Percentiles rank a stretch among this genome's conserved stretches.
Conservation (phyloP, 2,888 invertebrate genomes). For the Lasioglossum lativentre region DNA sequence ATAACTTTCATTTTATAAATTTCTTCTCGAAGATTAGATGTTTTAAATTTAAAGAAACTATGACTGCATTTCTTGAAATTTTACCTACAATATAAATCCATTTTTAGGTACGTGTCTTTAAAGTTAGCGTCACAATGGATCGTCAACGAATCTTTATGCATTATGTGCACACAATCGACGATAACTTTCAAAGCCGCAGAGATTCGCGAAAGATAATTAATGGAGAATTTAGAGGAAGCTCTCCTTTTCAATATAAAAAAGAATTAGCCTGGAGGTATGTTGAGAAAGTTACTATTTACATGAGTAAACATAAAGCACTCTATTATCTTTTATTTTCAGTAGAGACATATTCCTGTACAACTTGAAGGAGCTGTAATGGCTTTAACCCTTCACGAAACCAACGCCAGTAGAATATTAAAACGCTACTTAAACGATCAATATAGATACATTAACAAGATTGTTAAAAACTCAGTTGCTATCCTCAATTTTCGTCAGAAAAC, state of each 20-base stretch:
- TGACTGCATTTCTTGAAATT: background rate
- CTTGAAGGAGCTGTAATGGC: background rate
- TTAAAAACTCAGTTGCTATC: no score
- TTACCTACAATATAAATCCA: background rate
- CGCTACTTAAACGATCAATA: background rate
- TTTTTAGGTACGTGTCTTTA: background rate
- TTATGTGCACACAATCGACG: no score
- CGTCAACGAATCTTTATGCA: background rate
- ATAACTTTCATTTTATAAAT: background rate
- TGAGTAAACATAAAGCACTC: background rate
- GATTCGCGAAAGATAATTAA: background rate
- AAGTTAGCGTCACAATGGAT: background rate
- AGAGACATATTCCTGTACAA: background rate
- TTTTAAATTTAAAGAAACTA: background rate
- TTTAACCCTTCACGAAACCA: background rate
- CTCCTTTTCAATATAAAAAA: background rate
- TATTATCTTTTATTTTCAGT: background rate
- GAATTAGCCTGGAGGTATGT: background rate
- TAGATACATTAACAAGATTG: background rate
- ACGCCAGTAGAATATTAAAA: background rate
- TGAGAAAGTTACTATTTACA: background rate
- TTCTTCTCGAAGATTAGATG: background rate
- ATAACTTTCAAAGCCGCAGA: background rate
- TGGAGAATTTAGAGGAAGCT: background rate
- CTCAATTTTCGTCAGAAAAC: background rate